Percentiles rank a stretch among this genome's conserved stretches.
Conservation (phyloP, 2,888 invertebrate genomes). For the Dryobotodes eremita region DNA sequence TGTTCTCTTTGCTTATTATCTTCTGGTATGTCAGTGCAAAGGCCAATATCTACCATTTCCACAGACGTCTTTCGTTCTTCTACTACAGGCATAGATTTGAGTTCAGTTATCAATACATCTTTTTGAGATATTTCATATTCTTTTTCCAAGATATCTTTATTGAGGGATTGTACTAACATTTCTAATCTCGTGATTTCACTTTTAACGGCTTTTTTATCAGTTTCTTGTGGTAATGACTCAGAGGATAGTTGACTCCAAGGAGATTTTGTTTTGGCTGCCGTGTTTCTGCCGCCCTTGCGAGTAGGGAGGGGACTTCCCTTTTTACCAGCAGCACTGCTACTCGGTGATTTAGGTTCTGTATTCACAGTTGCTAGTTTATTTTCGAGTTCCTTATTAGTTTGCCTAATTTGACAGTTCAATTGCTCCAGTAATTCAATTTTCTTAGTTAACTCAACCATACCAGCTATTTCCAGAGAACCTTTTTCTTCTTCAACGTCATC, state of each 20-base stretch:
- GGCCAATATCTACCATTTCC: slow-evolving; percentile 76
- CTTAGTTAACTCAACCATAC: slow-evolving; percentile 85
- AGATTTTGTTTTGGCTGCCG: slow-evolving; percentile 85
- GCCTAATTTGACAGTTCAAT: slow-evolving; percentile 89
- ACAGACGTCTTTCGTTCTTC: slow-evolving; percentile 60
- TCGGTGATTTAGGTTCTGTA: slow-evolving; percentile 77
- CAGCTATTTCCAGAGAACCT: slow-evolving; percentile 87
- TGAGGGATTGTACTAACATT: slow-evolving; percentile 84
- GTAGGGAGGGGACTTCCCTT: slow-evolving; percentile 84
- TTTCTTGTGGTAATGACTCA: slow-evolving; percentile 82
- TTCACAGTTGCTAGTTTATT: slow-evolving; percentile 83
- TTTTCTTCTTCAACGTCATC: slow-evolving; percentile 91
- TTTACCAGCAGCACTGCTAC: slow-evolving; percentile 77
- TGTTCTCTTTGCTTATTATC: slow-evolving; percentile 49
- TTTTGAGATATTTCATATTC: slow-evolving; percentile 86
- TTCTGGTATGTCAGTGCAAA: slow-evolving; percentile 72
- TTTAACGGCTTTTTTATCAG: slow-evolving; percentile 83
- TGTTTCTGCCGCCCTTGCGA: slow-evolving; percentile 85
- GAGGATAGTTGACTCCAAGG: slow-evolving; percentile 87
- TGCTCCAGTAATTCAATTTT: slow-evolving; percentile 90
- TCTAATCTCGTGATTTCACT: slow-evolving; percentile 83
- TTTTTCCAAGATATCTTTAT: slow-evolving; percentile 88
- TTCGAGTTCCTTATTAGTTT: slow-evolving; percentile 90
- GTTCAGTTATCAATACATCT: slow-evolving; percentile 84
- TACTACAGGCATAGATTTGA: slow-evolving; percentile 71